phyloP scores from a whole-genome alignment of 2,113 vertebrate genomes.

The Neomonachus schauinslandi region DNA sequence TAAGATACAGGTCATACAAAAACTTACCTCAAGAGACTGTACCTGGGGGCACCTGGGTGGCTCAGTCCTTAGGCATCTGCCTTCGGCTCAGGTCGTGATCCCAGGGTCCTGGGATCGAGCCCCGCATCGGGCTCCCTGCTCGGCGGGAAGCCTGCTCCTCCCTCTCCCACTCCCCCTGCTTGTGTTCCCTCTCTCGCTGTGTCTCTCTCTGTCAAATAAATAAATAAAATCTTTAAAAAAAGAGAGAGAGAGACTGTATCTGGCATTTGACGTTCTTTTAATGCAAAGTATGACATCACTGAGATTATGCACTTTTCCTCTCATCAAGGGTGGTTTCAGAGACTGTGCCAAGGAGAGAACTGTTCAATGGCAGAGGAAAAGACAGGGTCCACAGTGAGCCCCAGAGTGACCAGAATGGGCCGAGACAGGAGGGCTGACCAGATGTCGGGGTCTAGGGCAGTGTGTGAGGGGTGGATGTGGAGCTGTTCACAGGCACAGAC shows the following conservation, averaged over 20 bases:
- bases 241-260: not conserved
- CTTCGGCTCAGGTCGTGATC: no score
- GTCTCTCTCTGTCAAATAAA: no score
- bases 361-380: not conserved
- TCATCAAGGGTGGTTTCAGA: not conserved
- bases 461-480: fast-evolving
- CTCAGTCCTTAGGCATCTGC: no score
- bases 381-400: not conserved
- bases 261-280: not conserved
- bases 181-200: no score
- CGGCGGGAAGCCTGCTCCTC: no score
- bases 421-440: not conserved
- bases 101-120: no score
- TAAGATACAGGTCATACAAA: not conserved
- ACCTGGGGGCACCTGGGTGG: no score
- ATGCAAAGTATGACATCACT: not conserved
- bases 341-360: not conserved
- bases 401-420: not conserved
- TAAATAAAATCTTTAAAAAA: no score
- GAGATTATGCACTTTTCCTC: not conserved
- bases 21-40: not conserved
- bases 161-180: no score
- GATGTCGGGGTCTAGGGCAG: no score
- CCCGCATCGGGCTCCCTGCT: no score
- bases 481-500: not conserved